Base-by-base conservation (phyloP, 2,113 vertebrate genomes). In the Saguinus imperator region DNA sequence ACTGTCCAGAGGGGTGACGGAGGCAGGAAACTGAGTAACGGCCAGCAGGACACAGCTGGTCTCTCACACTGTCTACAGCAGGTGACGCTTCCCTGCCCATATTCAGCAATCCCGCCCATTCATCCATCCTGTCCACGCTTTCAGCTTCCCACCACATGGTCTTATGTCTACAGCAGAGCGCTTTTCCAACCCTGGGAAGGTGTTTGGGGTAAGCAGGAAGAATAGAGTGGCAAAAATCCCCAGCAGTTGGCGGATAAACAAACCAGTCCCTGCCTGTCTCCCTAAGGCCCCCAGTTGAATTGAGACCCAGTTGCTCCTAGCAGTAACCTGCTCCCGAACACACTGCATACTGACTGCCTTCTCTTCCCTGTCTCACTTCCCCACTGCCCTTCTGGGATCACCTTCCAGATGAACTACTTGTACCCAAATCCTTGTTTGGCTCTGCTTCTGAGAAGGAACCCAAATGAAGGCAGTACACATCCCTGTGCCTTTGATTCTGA, bases 1-100 rank as follows among this genome's bases (percentile, higher is more conserved):
- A 2, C 64, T 68, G 72, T 29, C 40, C 37, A 27, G 70, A 37
- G 43, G 37, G 8, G 25, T 0, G 0, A 48, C 1, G 0, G 48
- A 58, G 81, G 57, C 68, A 29, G n/a, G 77, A 43, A 18, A 3
- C 66, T 48, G 45, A 17, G 2, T 1, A 0, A 37, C 7, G 4
- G 55, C 61, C 70, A 50, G 35, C 23, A 55, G 66, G 32, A 45
- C 48, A 35, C 20, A 1, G 57, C 85, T 61, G 55, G 58, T 52
- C 40, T 35, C 10, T 18, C 32, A 35, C 20, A 43, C 16, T 11
- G 29, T 32, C 58, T 17, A 6, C 0, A 6, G 72, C 25, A 32
- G 83, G 55, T 12, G 55, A 55, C 5, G 2, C 40, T 52, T 35
- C 55, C 40, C 35, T 17, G 45, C 11, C 68, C 27, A 1, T 1